Evolutionary conservation across 2,113 vertebrate species (phyloP), one percentile per base, ranked within the genome.

Genomic region (Chroicocephalus ridibundus): DNA sequence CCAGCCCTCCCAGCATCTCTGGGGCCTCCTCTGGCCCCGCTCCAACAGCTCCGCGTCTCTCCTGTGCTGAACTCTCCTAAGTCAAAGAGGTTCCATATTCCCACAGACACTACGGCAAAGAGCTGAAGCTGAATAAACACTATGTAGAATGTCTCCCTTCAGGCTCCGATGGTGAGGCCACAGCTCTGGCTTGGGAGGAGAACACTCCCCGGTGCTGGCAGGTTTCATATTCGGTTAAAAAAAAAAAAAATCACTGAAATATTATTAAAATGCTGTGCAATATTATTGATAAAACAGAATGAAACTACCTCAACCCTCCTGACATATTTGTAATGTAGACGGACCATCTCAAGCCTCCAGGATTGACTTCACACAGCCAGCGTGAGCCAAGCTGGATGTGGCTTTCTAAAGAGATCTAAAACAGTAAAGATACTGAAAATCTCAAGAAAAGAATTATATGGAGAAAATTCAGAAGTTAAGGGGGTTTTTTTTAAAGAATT

Each of bases 341-440:
- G 68, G 58, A 64, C 12, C 32, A 62, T 0, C 44, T 82, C 42
- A 62, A 34, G 19, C 13, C 18, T 57, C n/a, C 0, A 0, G 42
- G 32, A 70, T 31, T 31, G 49, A 26, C 9, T 34, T 51, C 7
- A 3, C 3, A 0, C 17, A 44, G 25, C 25, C 13, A 51, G 31
- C 0, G 0, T 10, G 21, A 64, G 21, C 25, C 42, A 20, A 29
- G 46, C 38, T 57, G 61, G 40, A 29, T 2, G 7, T 6, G 20
- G 19, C 24, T 69, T 69, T 68, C 32, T 10, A 24, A 58, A 49
- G 44, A 46, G 5, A 32, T 24, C 34, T 42, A 29, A 22, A 60
- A 4, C 44, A 42, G 5, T 22, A 21, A n/a, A 36, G 60, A 27
- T 10, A 51, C 7, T 34, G 16, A 29, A 62, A 36, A 61, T 5